Conservation (phyloP, 2,113 vertebrate species). For the Trematomus loennbergii region DNA sequence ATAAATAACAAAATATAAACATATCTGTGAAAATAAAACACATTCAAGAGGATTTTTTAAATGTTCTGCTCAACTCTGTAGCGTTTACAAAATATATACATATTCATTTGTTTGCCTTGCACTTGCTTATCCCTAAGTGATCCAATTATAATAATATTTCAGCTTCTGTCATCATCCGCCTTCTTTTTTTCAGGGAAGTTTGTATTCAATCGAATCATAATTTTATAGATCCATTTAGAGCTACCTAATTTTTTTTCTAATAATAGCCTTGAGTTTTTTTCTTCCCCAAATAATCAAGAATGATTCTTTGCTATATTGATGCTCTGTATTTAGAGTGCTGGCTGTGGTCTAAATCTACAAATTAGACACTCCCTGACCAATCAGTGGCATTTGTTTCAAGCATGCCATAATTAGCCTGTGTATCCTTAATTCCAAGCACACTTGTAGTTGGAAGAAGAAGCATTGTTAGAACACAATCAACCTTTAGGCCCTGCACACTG, state of each 20-base stretch:
- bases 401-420: not conserved
- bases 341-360: constrained; percentile 26
- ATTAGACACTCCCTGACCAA: constrained; percentile 20
- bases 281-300: constrained; percentile 21
- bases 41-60: no score
- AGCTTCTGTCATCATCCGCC: not conserved
- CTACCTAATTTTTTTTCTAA: not conserved
- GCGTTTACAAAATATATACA: no score
- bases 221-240: not conserved
- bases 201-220: not conserved
- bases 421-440: not conserved
- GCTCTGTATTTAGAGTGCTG: not conserved
- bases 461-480: not conserved
- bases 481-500: not conserved
- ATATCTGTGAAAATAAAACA: no score
- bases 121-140: not conserved
- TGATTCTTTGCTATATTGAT: constrained; percentile 12
- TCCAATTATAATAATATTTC: not conserved
- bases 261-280: constrained; percentile 4
- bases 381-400: constrained; percentile 31
- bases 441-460: not conserved
- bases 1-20: no score
- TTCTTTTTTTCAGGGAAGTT: no score
- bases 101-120: not conserved
- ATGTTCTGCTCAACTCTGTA: no score